Base-by-base conservation (phyloP, 2,797 vertebrate genomes). In the Hemibagrus guttatus region DNA sequence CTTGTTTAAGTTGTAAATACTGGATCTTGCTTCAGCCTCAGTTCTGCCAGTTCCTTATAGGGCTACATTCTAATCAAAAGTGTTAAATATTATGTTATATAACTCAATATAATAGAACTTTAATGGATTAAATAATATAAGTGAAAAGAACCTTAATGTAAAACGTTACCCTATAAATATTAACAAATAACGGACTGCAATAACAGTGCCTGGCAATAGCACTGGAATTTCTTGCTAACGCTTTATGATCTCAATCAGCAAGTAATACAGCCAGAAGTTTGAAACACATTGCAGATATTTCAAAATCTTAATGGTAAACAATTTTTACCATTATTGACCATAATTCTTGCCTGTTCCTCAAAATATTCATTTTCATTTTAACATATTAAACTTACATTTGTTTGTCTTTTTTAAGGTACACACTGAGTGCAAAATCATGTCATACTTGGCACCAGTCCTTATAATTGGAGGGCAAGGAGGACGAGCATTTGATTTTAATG, bases 381-480 rank as follows among this genome's bases (percentile, higher is more conserved):
- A 66, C n/a, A 19, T 19, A 42, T 23, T 23, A 56, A 79, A 56
- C 28, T 19, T 42, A 12, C 21, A 71, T 71, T 4, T 42, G 3
- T 46, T 68, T 63, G 2, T 3, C 23, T 54, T 58, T 71, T 66
- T 81, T 39, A n/a, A 81, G 64, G 64, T 69, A 19, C 11, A 46
- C 0, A 61, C 4, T 46, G 71, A 64, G 13, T 8, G 35, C 8
- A 68, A 46, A 19, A 83, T 14, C 61, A 87, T 87, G 86, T 59
- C 86, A 19, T n/a, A 28, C 23, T 35, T 78, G 19, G 4, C 5
- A 17, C 0, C 0, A 0, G 1, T 49, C 0, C 0, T 5, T 1
- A 0, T 7, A 2, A 80, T 87, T 66, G 90, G 90, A 16, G 87
- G 87, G 1, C 0, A 21, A 0, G 81, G 49, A 26, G 90, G 90